Conservation (phyloP, 2,888 invertebrate genomes). For the Drosophila neotestacea region DNA sequence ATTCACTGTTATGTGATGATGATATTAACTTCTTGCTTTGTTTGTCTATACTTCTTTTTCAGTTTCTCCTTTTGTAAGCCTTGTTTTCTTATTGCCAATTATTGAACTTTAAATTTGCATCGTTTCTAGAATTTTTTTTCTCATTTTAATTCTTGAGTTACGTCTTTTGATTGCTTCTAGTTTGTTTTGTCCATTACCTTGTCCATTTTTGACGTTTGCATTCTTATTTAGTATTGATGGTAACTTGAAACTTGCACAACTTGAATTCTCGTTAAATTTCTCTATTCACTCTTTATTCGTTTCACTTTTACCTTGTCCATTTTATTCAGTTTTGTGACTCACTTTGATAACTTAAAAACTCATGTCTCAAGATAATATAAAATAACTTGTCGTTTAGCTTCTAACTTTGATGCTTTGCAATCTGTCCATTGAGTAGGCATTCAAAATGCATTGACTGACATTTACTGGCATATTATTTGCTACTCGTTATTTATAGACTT, state of each 20-base stretch:
- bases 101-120: not conserved
- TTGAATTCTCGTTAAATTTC: not conserved
- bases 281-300: not conserved
- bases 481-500: constrained; percentile 58
- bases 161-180: not conserved
- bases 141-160: not conserved
- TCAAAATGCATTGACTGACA: constrained; percentile 40
- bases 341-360: constrained; percentile 4
- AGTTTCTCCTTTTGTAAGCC: too few relatives aligned
- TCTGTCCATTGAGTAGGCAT: constrained; percentile 11
- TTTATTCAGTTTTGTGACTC: not conserved
- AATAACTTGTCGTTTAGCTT: constrained; percentile 13
- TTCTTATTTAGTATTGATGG: not conserved
- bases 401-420: not conserved
- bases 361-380: not conserved
- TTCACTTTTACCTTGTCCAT: not conserved
- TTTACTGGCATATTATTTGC: constrained; percentile 17
- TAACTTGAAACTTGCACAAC: not conserved
- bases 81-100: not conserved
- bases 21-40: not conserved
- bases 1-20: constrained; percentile 2
- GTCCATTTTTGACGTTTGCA: not conserved
- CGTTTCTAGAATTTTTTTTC: not conserved
- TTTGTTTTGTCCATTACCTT: not conserved
- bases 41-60: not conserved